Base-by-base conservation (phyloP, 1,140 invertebrate genomes). In the Asobara japonica region DNA sequence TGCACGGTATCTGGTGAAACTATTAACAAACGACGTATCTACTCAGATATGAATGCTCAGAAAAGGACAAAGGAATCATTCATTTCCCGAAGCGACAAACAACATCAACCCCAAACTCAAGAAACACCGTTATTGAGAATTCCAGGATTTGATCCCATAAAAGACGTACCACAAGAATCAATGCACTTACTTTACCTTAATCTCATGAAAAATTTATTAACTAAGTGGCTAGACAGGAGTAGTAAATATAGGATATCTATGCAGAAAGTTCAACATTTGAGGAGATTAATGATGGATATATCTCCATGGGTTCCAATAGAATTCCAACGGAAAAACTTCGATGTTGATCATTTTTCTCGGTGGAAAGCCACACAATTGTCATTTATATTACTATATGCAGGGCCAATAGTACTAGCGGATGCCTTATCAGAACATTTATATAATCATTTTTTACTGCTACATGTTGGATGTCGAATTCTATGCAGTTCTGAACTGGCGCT, bases 381-480 rank as follows among this genome's bases (percentile, higher is more conserved):
- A 27, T 71, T 71, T 62, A 13, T 71, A 8, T 25, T 71, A 71
- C 45, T 73, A 38, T 73, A 73, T 36, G 16, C 11, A 27, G 66
- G 65, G 13, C 65, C 65, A 29, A 27, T 69, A 27, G 16, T 67
- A 41, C 36, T 75, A 27, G 16, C 33, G n/a, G 22, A 65, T 51
- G 51, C 69, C 16, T 61, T 75, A 30, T 51, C 70, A 60, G 6
- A 29, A 36, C 20, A 75, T 10, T 18, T 29, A 8, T 75, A 60
- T 31, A 2, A 51, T 20, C 74, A 75, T 51, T 75, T 69, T 36
- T 13, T 75, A 30, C 61, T 65, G 13, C 45, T 73, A 20, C 69
- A 64, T 69, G 71, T 61, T 65, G 74, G 65, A 1, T 65, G 65
- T 65, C 65, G 74, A 1, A 72, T 74, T 36, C 45, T 75, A 16